Evolutionary conservation across 2,797 vertebrate genomes (phyloP), one percentile per base, ranked within the genome.

Genomic region (Apogon hyalosoma): DNA sequence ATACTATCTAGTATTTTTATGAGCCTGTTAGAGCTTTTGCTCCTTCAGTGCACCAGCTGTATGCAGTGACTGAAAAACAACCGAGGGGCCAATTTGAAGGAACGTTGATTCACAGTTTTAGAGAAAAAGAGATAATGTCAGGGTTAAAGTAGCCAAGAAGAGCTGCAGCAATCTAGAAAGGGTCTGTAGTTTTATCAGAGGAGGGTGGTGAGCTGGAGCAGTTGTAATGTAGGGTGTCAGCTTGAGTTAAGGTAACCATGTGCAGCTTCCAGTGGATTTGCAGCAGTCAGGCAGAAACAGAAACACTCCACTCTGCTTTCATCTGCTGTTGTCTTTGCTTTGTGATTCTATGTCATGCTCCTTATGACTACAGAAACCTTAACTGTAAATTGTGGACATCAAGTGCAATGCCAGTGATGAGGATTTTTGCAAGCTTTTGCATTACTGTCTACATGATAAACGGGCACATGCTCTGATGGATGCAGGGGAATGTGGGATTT

Each of bases 11-110:
- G n/a, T 71, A 57, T 72, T 83, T 87, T 84, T 80, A 85, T 10
- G 11, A 85, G 79, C 62, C 73, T 6, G 38, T 84, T 85, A 79
- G 55, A 46, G 64, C 45, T 64, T 73, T 84, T 70, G 51, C 53
- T 36, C 59, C 50, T 64, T 63, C 18, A 2, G 48, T 14, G 40
- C 40, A 53, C 14, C 51, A 24, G 38, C 47, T 2, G 16, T 3
- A 16, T 41, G 8, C 47, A 47, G 36, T 24, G 24, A 52, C 49
- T 8, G 19, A 46, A 51, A 69, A 18, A 73, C 64, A 55, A 65
- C 9, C 3, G 36, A 43, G 19, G 41, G 48, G 19, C 21, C n/a
- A 38, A 48, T 68, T 63, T 63, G 18, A 42, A 57, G 42, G 18
- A 11, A 69, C 64, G 66, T 28, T 43, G 40, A 50, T 36, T 63